phyloP scores from a whole-genome alignment of 2,888 invertebrate genomes.

The Griposia aprilina region DNA sequence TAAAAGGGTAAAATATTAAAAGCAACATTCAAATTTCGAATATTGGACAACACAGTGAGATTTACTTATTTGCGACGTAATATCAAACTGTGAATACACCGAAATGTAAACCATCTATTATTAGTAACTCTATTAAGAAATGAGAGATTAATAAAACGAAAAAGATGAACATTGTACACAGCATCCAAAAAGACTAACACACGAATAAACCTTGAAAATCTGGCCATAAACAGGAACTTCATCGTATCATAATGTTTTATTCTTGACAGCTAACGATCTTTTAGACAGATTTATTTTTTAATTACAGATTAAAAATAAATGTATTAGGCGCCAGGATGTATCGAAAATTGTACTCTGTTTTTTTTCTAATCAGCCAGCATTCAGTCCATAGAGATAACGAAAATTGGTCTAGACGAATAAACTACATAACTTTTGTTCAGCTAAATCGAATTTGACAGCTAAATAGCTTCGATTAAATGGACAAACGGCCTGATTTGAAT shows the following conservation, averaged over 20 bases:
- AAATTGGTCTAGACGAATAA: slow-evolving; percentile 60
- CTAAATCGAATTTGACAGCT: slow-evolving; percentile 46
- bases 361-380: slow-evolving; percentile 42
- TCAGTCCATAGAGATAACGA: slow-evolving; percentile 39
- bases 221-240: neutral
- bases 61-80: neutral
- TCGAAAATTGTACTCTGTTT: neutral
- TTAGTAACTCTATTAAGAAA: neutral
- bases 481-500: slow-evolving; percentile 52
- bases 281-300: slow-evolving; percentile 25
- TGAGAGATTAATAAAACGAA: neutral
- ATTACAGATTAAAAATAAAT: slow-evolving; percentile 29
- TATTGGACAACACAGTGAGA: neutral
- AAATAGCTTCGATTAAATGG: slow-evolving; percentile 36
- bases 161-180: neutral
- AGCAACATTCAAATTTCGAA: neutral
- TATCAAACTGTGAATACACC: neutral
- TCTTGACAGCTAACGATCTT: slow-evolving; percentile 17
- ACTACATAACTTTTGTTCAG: slow-evolving; percentile 32
- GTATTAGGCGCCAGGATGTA: slow-evolving; percentile 17
- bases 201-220: neutral
- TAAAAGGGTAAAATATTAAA: neutral
- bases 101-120: neutral
- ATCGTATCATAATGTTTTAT: neutral
- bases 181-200: neutral